phyloP scores from a whole-genome alignment of 2,113 vertebrate genomes.

The Macquaria australasica region DNA sequence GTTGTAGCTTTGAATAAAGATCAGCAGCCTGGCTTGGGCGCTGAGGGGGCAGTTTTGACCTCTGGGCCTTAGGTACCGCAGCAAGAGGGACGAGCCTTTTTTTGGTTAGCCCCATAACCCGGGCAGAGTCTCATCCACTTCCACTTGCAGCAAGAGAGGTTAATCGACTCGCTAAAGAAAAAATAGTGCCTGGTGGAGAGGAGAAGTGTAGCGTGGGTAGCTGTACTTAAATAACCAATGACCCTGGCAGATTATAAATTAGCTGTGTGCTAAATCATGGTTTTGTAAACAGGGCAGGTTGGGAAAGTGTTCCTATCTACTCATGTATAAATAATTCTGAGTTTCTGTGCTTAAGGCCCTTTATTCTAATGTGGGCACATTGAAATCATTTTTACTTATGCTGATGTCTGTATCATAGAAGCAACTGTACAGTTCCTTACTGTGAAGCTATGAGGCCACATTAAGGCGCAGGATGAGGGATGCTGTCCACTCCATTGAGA shows the following conservation, averaged over 20 bases:
- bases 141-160: conserved; percentile 56
- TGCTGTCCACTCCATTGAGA: background rate
- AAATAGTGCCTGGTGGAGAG: conserved; percentile 35
- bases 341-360: background rate
- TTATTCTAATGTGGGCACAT: conserved; percentile 2
- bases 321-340: conserved; percentile 36
- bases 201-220: conserved; percentile 44
- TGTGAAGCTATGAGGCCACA: conserved; percentile 61
- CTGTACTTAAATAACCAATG: conserved; percentile 64
- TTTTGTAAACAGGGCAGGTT: conserved; percentile 52
- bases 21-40: conserved; percentile 30
- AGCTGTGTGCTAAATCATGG: conserved; percentile 56
- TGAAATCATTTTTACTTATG: conserved; percentile 5
- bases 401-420: background rate
- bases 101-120: conserved; percentile 14
- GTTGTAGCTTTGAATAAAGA: conserved; percentile 74
- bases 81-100: conserved; percentile 20
- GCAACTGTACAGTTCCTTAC: conserved; percentile 26
- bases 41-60: conserved; percentile 61
- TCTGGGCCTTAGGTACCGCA: conserved; percentile 43
- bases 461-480: conserved; percentile 29
- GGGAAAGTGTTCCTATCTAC: conserved; percentile 21
- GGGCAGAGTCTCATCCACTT: conserved; percentile 33
- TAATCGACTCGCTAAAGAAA: conserved; percentile 67
- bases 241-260: conserved; percentile 62